These are phyloP conservation scores for Sula dactylatra DNA, from an alignment of 2,113 vertebrate genomes.

Conservation along the genomic window DNA sequence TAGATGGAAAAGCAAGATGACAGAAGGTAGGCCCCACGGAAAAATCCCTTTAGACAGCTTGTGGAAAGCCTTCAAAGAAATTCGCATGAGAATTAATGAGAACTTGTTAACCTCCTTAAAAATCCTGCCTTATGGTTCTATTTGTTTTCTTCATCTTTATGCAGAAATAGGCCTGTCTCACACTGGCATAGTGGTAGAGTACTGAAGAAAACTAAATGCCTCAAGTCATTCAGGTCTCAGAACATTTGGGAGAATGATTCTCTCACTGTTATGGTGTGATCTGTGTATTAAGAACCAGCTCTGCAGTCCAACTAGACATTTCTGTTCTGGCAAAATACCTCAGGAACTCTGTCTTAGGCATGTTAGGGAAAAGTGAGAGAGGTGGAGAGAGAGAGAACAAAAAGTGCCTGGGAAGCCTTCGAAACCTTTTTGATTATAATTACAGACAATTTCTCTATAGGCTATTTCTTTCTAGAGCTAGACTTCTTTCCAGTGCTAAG, in stretches of 20 bases:
- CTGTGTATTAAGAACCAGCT: neutral
- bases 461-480: neutral
- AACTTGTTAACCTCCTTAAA: neutral
- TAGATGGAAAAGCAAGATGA: neutral
- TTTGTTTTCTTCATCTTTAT: neutral
- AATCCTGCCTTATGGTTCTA: neutral
- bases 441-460: slow-evolving; percentile 7
- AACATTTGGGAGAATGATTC: neutral
- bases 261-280: neutral
- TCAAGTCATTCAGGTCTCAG: neutral
- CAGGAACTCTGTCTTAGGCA: neutral
- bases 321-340: slow-evolving; percentile 3
- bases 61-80: neutral
- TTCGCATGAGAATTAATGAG: neutral
- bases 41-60: neutral
- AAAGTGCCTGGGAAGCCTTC: neutral
- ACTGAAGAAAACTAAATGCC: neutral
- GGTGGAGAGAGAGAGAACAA: neutral
- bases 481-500: neutral
- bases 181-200: neutral
- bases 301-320: neutral
- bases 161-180: neutral
- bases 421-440: slow-evolving; percentile 16
- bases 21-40: neutral
- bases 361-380: neutral